These are phyloP conservation scores for Acrobasis consociella DNA, from an alignment of 2,888 invertebrate species.

Conservation along the genomic window DNA sequence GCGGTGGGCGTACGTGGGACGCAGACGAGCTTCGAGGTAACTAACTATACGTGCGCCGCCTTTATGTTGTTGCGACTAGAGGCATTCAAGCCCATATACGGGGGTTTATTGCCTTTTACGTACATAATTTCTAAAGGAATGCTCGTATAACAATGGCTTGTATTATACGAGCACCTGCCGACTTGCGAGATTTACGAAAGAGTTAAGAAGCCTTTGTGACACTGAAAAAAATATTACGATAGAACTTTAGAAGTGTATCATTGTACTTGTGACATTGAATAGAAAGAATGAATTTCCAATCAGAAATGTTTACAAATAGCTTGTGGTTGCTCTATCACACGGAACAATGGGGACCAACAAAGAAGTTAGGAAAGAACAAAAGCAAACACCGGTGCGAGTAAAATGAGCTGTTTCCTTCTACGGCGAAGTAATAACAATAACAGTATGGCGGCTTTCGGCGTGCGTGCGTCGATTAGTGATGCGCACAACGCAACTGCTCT, in stretches of 20 bases:
- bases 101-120: slow-evolving; percentile 53
- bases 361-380: slow-evolving; percentile 75
- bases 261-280: slow-evolving; percentile 49
- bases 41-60: slow-evolving; percentile 47
- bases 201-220: slow-evolving; percentile 24
- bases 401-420: slow-evolving; percentile 67
- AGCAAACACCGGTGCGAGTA: slow-evolving; percentile 64
- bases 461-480: slow-evolving; percentile 56
- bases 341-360: slow-evolving; percentile 71
- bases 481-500: slow-evolving; percentile 50
- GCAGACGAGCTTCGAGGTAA: slow-evolving; percentile 50
- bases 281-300: slow-evolving; percentile 48
- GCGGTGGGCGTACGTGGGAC: slow-evolving; percentile 66
- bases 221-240: slow-evolving; percentile 29
- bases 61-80: slow-evolving; percentile 56
- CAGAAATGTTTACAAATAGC: slow-evolving; percentile 71
- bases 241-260: slow-evolving; percentile 44
- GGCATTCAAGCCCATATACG: slow-evolving; percentile 56
- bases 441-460: slow-evolving; percentile 58
- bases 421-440: slow-evolving; percentile 66
- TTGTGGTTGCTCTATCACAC: slow-evolving; percentile 57
- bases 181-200: slow-evolving; percentile 36
- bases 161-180: slow-evolving; percentile 44
- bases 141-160: slow-evolving; percentile 42
- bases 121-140: slow-evolving; percentile 48